These are phyloP conservation scores for Seira ritae DNA, from an alignment of 2,888 invertebrate species.

Conservation along the genomic window DNA sequence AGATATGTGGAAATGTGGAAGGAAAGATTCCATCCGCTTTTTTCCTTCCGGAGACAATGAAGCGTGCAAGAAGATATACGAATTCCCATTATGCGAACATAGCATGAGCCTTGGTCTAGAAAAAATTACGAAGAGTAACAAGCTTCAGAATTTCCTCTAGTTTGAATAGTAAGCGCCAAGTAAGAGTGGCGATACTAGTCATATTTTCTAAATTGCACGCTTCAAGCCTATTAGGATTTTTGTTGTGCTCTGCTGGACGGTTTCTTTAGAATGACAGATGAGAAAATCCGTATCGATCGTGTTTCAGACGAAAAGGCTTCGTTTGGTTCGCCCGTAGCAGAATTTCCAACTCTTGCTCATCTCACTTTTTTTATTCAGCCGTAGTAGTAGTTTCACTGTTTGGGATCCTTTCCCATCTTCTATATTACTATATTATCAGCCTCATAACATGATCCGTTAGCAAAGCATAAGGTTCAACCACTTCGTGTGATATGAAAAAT, in stretches of 20 bases:
- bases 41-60: constrained; percentile 16
- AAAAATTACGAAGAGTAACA: background rate
- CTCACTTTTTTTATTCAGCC: constrained; percentile 4
- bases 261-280: constrained; percentile 50
- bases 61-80: background rate
- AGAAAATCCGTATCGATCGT: constrained; percentile 52
- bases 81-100: constrained; percentile 14
- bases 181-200: constrained; percentile 1
- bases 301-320: constrained; percentile 5
- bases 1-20: background rate
- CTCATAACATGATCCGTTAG: background rate
- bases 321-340: constrained; percentile 11
- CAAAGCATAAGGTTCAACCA: background rate
- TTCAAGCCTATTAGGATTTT: constrained; percentile 43
- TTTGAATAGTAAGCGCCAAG: background rate
- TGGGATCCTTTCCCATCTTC: background rate
- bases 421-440: background rate
- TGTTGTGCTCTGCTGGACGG: constrained; percentile 29
- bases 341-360: background rate
- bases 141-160: background rate
- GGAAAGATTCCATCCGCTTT: background rate
- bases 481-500: background rate
- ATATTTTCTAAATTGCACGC: constrained; percentile 47
- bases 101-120: background rate
- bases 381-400: background rate